phyloP scores from a whole-genome alignment of 2,888 invertebrate genomes.

The Diaphora mendica region DNA sequence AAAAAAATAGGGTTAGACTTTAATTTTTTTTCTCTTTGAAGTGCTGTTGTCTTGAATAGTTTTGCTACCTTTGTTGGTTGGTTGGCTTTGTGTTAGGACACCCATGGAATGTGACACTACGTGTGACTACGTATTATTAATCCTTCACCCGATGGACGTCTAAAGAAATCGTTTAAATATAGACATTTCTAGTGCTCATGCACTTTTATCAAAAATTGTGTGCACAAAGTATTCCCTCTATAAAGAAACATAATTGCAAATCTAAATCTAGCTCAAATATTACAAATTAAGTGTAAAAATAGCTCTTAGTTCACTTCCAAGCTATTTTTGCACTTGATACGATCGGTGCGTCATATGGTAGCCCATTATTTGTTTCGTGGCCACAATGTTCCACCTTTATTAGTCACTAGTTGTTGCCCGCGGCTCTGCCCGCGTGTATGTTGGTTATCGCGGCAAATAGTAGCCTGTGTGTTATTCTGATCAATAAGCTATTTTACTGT shows the following conservation, averaged over 20 bases:
- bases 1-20: too few relatives aligned
- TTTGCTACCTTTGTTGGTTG: background rate
- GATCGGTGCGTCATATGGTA: slow-evolving; percentile 10
- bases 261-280: slow-evolving; percentile 9
- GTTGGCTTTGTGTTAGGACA: too few relatives aligned
- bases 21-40: too few relatives aligned
- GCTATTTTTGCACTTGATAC: slow-evolving; percentile 11
- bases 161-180: background rate
- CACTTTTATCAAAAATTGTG: background rate
- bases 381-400: slow-evolving; percentile 5
- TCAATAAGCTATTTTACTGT: too few relatives aligned
- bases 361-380: background rate
- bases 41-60: too few relatives aligned
- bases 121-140: background rate
- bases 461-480: too few relatives aligned
- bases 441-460: too few relatives aligned
- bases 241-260: slow-evolving; percentile 13
- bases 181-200: background rate
- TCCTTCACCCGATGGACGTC: background rate
- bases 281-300: slow-evolving; percentile 18
- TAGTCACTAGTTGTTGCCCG: too few relatives aligned
- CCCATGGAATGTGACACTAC: background rate
- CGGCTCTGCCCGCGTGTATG: too few relatives aligned
- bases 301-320: slow-evolving; percentile 12
- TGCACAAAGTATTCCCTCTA: background rate